These are phyloP conservation scores for Tigriopus japonicus DNA, from an alignment of 1,140 invertebrate genomes.

Conservation along the genomic window DNA sequence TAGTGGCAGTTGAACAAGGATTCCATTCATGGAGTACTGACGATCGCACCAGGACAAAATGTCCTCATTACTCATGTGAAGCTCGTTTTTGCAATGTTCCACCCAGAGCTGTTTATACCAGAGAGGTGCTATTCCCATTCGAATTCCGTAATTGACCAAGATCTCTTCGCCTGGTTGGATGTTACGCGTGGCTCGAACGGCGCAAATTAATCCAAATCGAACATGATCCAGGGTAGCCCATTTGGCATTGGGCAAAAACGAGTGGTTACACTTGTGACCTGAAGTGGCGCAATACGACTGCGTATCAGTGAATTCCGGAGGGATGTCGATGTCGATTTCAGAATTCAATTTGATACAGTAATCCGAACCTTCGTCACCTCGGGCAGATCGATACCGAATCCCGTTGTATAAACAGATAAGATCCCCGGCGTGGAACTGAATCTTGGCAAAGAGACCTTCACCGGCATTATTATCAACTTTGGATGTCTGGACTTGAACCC, in stretches of 20 bases:
- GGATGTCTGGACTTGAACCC: background rate
- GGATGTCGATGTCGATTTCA: conserved; percentile 7
- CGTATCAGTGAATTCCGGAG: background rate
- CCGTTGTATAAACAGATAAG: conserved; percentile 9
- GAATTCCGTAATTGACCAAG: conserved; percentile 5
- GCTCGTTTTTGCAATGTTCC: conserved; percentile 4
- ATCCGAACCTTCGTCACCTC: background rate
- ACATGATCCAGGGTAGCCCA: conserved; percentile 9
- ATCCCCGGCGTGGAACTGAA: background rate
- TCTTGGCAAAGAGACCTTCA: conserved; percentile 8
- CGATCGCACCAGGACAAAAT: background rate
- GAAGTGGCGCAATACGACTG: background rate
- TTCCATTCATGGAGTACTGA: conserved; percentile 1
- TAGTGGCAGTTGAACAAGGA: no score
- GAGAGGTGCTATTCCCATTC: background rate
- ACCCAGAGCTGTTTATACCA: conserved; percentile 12
- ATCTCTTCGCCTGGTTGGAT: background rate
- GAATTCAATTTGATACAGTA: conserved; percentile 2
- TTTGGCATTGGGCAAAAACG: conserved; percentile 2
- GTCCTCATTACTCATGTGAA: background rate
- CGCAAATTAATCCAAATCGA: conserved; percentile 10
- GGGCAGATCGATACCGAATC: background rate
- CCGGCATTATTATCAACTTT: background rate
- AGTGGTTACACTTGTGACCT: conserved; percentile 8
- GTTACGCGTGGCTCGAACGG: background rate